Percentiles rank a stretch among this genome's conserved stretches.
phyloP scores from a whole-genome alignment of 35 echinoderm and acorn worm species.

The Ophioderma brevispina region DNA sequence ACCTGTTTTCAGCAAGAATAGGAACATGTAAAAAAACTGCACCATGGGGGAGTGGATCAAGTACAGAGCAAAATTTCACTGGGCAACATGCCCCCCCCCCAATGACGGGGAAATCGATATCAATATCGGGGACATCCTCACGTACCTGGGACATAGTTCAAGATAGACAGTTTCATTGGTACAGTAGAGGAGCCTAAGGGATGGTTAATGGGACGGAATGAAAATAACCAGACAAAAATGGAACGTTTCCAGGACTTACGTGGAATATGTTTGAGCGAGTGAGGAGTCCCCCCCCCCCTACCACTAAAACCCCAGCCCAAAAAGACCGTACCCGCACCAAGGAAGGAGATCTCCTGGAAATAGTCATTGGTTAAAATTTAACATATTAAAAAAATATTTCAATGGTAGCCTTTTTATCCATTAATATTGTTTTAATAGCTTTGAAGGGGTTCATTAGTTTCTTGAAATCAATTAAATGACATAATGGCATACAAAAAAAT shows the following conservation, averaged over 20 bases:
- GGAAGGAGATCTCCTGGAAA: no score
- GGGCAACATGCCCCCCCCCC: background rate
- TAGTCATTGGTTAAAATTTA: no score
- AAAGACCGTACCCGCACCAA: no score
- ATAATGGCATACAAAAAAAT: no score
- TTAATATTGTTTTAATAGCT: no score
- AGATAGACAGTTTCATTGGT: constrained; percentile 66
- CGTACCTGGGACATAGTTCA: constrained; percentile 51
- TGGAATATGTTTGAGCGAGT: constrained; percentile 32
- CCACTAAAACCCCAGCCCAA: background rate
- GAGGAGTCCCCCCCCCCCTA: background rate
- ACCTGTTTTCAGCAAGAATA: no score
- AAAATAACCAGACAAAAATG: constrained; percentile 73
- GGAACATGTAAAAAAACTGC: no score
- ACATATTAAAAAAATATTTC: no score
- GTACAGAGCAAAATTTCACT: constrained; percentile 66
- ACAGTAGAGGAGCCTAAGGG: constrained; percentile 79
- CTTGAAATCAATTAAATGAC: no score
- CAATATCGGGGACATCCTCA: constrained; percentile 62
- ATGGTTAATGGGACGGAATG: constrained; percentile 81
- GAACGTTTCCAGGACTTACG: constrained; percentile 85
- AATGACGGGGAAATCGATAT: constrained; percentile 71
- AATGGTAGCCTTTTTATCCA: no score
- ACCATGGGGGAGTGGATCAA: constrained; percentile 61
- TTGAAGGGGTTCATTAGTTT: no score